These are phyloP conservation scores for Rhinoraja longicauda DNA, from an alignment of 2,797 vertebrate genomes.

Conservation along the genomic window DNA sequence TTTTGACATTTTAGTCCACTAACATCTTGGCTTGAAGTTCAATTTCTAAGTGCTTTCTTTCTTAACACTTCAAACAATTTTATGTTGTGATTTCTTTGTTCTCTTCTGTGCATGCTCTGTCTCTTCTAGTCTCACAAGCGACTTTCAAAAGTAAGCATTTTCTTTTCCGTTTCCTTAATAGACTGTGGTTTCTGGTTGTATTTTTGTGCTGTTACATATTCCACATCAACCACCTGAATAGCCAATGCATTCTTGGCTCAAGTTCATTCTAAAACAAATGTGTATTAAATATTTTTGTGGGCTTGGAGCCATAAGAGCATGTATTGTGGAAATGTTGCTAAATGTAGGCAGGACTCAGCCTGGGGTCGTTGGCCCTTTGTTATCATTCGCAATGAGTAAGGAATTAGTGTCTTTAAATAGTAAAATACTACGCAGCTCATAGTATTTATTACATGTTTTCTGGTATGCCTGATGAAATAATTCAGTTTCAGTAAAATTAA, in stretches of 20 bases:
- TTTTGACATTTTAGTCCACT: constrained; percentile 34
- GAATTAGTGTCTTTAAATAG: background rate
- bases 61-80: constrained; percentile 52
- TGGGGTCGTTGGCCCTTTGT: background rate
- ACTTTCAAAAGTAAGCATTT: constrained; percentile 97
- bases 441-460: background rate
- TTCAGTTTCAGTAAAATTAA: background rate
- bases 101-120: constrained; percentile 77
- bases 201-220: constrained; percentile 29
- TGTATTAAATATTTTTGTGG: background rate
- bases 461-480: background rate
- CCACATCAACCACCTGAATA: background rate
- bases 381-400: background rate
- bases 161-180: constrained; percentile 52
- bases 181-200: constrained; percentile 32
- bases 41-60: constrained; percentile 28
- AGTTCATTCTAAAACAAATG: background rate
- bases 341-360: background rate
- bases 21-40: constrained; percentile 23
- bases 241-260: background rate
- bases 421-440: background rate
- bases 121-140: constrained; percentile 89
- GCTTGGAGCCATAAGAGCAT: background rate
- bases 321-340: no score
- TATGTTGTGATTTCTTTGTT: constrained; percentile 77